Evolutionary conservation across 2,113 vertebrate genomes (phyloP).

Genomic region (Nestor notabilis): DNA sequence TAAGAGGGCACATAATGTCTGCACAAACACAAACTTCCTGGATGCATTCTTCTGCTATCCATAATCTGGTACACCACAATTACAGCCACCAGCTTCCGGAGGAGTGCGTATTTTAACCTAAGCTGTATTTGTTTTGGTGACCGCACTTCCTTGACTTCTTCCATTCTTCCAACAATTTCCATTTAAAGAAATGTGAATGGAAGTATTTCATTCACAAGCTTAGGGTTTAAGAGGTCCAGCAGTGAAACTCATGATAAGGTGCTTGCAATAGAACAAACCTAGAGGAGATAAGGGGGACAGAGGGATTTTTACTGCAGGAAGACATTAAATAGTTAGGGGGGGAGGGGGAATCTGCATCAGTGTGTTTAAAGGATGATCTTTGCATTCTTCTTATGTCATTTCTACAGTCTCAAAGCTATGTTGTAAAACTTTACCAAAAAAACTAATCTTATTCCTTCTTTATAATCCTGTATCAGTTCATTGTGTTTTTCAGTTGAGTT

Average conservation of each 20-base stretch:
- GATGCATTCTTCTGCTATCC: fast-evolving
- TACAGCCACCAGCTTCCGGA: not conserved
- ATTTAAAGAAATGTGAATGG: not conserved
- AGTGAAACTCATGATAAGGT: not conserved
- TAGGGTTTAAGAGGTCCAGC: not conserved
- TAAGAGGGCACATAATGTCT: not conserved
- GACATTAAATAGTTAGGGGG: not conserved
- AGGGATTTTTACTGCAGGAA: not conserved
- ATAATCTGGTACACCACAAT: not conserved
- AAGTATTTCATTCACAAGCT: not conserved
- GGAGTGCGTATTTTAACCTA: not conserved
- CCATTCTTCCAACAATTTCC: not conserved
- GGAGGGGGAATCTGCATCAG: not conserved
- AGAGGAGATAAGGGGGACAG: not conserved
- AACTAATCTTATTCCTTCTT: not conserved
- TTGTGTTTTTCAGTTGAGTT: not conserved
- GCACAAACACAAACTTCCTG: not conserved
- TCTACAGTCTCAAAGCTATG: not conserved
- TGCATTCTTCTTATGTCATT: not conserved
- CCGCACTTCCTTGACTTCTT: not conserved
- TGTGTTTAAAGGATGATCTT: not conserved
- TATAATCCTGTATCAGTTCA: not conserved
- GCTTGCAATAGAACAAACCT: not conserved
- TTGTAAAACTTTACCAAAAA: not conserved
- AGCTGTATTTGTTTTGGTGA: not conserved